phyloP scores from a whole-genome alignment of 1,140 invertebrate species.

The Macrocentrus cingulum region DNA sequence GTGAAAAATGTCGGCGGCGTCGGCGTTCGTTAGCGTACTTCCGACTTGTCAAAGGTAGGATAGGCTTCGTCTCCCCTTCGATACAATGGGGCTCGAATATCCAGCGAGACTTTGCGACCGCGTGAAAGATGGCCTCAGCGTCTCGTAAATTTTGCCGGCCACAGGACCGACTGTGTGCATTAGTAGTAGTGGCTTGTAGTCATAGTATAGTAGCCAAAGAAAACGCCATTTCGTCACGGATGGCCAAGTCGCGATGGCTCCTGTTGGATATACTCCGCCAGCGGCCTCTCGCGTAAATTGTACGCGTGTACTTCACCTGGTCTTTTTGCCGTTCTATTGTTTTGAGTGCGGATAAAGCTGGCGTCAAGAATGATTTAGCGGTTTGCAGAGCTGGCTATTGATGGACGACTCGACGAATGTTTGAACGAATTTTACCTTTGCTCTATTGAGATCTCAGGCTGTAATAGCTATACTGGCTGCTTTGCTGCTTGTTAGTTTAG shows the following conservation, averaged over 20 bases:
- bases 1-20: constrained; percentile 26
- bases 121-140: constrained; percentile 24
- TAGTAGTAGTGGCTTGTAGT: not conserved
- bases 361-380: no score
- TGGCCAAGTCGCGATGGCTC: not conserved
- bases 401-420: no score
- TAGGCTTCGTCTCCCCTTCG: constrained; percentile 8
- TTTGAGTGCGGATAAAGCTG: no score
- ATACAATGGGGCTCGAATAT: constrained; percentile 27
- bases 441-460: no score
- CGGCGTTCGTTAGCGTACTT: constrained; percentile 27
- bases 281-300: no score
- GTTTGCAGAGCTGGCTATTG: no score
- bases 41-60: constrained; percentile 28
- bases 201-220: not conserved
- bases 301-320: no score
- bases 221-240: constrained; percentile 13
- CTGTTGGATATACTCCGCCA: not conserved
- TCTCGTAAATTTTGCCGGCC: constrained; percentile 27
- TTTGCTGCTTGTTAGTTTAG: constrained; percentile 10
- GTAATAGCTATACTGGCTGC: no score
- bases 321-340: no score
- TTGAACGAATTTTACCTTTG: no score
- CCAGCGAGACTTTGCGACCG: constrained; percentile 25
- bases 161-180: constrained; percentile 8